phyloP scores from a whole-genome alignment of 2,888 invertebrate genomes.

The Steromphala cineraria region DNA sequence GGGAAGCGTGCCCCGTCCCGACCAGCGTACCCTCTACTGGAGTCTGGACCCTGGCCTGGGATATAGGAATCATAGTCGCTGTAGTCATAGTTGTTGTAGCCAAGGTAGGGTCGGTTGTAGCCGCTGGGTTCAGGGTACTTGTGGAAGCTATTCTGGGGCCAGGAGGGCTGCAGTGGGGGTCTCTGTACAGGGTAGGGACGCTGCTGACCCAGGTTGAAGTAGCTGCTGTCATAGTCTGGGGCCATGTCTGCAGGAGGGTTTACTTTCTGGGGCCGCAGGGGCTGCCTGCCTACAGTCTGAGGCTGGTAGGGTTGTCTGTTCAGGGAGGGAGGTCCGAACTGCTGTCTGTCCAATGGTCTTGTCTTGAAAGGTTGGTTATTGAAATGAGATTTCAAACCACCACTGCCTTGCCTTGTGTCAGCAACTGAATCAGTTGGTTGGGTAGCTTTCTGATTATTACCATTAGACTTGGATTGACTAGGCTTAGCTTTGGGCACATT shows the following conservation, averaged over 20 bases:
- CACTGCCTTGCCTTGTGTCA: not conserved
- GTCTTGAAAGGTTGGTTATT: not conserved
- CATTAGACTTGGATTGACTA: not conserved
- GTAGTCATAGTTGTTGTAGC: constrained; percentile 25
- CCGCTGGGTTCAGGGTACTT: not conserved
- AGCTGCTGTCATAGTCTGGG: not conserved
- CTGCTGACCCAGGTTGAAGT: not conserved
- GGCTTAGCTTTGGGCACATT: not conserved
- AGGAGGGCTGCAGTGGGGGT: not conserved
- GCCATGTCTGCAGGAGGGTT: not conserved
- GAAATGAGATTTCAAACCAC: not conserved
- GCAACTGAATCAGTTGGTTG: not conserved
- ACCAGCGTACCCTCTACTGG: not conserved
- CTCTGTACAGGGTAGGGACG: not conserved
- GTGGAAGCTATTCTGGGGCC: not conserved
- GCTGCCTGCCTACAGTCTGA: not conserved
- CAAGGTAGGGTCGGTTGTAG: constrained; percentile 4
- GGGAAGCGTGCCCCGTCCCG: not conserved
- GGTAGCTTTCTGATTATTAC: not conserved
- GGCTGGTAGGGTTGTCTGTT: not conserved
- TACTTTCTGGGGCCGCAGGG: not conserved
- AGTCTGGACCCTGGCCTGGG: not conserved
- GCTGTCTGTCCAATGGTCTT: not conserved
- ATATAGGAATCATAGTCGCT: constrained; percentile 20
- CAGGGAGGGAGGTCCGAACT: not conserved